Base-by-base conservation (phyloP, 1,140 invertebrate species). In the Araneus ventricosus region DNA sequence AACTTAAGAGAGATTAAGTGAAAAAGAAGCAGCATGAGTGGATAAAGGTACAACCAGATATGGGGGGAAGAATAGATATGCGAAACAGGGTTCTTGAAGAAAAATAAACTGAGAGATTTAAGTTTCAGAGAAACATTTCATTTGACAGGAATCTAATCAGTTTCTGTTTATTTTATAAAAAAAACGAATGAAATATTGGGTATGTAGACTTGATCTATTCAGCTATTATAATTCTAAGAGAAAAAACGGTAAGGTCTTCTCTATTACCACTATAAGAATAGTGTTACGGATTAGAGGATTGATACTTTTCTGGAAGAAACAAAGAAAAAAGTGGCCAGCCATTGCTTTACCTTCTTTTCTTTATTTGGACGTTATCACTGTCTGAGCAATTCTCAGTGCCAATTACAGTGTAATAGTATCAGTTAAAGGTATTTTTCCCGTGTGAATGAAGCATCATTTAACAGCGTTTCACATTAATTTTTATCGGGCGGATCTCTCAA, bases 341-440 rank as follows among this genome's bases (percentile, higher is more conserved):
- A 75, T 37, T 20, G 24, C 22, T 75, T 75, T 14, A 22, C 1
- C 70, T 63, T 27, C 24, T 67, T 67, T 67, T 30, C 67, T 75
- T 63, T 30, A 75, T 75, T 67, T 67, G n/a, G 63, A 67, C 63
- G n/a, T 67, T 37, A 75, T 34, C 70, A 34, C 70, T 75, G 30
- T 75, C 17, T 4, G 2, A 17, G 20, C 67, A 75, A 75, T 75
- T 30, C 70, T 27, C 20, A 37, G 20, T 30, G 34, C 70, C 70
- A 37, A 75, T 75, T 75, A 75, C 34, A 75, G 17, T 37, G 30
- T 75, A 75, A 75, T 75, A 75, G 70, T 75, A 75, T 37, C 70
- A 75, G 34, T 34, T 37, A 75, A 75, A 75, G 30, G 20, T 67
- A 75, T 75, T 75, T 67, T 27, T n/a, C 63, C 63, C 63, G n/a